A percentile compares a stretch with the other conserved stretches of the same genome.
Conservation (phyloP, 2,113 vertebrate genomes). For the Indri indri region DNA sequence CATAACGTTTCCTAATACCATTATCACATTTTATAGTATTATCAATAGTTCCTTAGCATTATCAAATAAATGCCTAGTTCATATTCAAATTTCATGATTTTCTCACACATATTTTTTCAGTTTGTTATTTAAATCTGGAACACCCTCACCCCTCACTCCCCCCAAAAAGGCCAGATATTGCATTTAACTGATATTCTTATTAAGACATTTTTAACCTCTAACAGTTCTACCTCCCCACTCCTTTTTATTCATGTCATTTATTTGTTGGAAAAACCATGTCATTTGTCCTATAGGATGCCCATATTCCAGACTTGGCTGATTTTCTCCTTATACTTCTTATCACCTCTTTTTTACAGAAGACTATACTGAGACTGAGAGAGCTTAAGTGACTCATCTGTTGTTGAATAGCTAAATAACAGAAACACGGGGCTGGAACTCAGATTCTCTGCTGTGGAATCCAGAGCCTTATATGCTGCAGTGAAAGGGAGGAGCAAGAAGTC, state of each 20-base stretch:
- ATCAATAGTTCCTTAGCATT: neutral
- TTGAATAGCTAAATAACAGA: neutral
- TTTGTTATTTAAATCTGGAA: neutral
- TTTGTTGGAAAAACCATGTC: neutral
- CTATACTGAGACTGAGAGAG: neutral
- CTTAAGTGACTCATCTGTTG: neutral
- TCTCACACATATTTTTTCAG: neutral
- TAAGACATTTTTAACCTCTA: neutral
- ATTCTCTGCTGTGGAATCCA: neutral
- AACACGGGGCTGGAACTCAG: neutral
- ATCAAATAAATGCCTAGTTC: neutral
- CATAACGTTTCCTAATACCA: neutral
- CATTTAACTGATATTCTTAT: neutral
- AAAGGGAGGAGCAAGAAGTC: neutral
- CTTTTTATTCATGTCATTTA: neutral
- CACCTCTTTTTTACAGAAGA: neutral
- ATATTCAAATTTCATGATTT: neutral
- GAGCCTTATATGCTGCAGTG: neutral
- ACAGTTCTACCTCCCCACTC: neutral
- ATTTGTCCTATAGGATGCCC: constrained; percentile 12
- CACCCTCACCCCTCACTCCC: neutral
- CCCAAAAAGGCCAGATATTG: neutral
- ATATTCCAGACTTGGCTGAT: neutral
- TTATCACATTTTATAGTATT: neutral
- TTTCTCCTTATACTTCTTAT: neutral